phyloP scores from a whole-genome alignment of 1,140 invertebrate genomes.

The Eriocheir sinensis region DNA sequence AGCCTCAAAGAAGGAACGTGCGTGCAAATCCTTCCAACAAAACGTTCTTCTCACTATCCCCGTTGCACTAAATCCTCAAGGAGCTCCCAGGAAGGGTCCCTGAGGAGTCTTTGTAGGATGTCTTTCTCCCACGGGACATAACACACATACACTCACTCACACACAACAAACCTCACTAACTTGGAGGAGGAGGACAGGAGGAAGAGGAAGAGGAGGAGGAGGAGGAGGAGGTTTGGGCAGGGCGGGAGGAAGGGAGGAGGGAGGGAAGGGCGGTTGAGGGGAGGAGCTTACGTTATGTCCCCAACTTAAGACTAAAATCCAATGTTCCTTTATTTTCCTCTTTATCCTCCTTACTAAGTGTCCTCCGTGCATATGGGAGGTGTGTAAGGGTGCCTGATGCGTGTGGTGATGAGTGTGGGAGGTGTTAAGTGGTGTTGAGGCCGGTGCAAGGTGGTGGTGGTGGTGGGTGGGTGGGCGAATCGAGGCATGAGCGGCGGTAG shows the following conservation, averaged over 20 bases:
- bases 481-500: background rate
- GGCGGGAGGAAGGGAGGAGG: background rate
- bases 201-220: background rate
- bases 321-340: background rate
- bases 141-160: no score
- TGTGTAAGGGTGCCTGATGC: background rate
- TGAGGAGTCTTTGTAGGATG: background rate
- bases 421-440: background rate
- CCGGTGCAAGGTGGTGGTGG: slow-evolving; percentile 9
- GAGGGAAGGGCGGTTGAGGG: background rate
- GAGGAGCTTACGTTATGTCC: background rate
- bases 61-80: background rate
- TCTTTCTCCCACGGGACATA: background rate
- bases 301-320: background rate
- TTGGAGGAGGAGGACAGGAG: background rate
- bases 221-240: background rate
- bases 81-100: background rate
- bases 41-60: background rate
- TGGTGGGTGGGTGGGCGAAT: background rate
- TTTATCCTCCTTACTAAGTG: no score
- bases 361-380: no score
- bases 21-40: background rate
- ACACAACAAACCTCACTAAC: slow-evolving; percentile 13
- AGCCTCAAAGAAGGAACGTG: background rate
- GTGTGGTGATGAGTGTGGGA: background rate